Evolutionary conservation across 2,113 vertebrate genomes (phyloP), one percentile per base, ranked within the genome.

Genomic region (Erythrocercus mccallii): DNA sequence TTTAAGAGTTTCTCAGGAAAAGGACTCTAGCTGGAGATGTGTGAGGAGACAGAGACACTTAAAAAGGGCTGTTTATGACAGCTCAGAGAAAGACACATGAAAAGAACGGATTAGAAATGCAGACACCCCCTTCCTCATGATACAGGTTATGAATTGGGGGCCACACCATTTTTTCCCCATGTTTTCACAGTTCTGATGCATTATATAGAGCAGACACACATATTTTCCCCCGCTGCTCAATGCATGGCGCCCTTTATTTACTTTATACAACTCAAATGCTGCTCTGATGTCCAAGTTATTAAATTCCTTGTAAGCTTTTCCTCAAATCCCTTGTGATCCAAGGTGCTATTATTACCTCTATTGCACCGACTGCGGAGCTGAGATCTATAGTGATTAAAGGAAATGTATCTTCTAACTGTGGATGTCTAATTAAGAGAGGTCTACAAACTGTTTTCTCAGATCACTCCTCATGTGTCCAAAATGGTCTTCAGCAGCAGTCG

Each of bases 371-470:
- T 48, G 73, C 2, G 0, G 84, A 92, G 70, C 84, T 56, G 84
- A 89, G 90, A 89, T 81, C 87, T 81, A 53, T 6, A 81, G 87
- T 51, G 93, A 95, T 95, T 95, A 95, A 91, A 91, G 84, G 84
- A 87, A 94, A 94, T 79, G 87, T 81, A 91, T 96, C 94, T 90
- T 81, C 92, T 91, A 93, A 93, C 90, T 64, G 81, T n/a, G 66
- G 90, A 87, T 88, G 88, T 81, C 88, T 94, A 93, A 95, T 96
- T 90, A 94, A 88, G 83, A 94, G 80, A 86, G 72, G 76, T 88
- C 94, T 91, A 92, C 88, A 88, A 93, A 88, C 76, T 74, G 86
- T 81, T 93, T 84, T 86, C 96, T 97, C 69, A 78, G 91, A 96
- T 86, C 72, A 25, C 72, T 88, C 82, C 95, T 88, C 91, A 83